Conservation (phyloP, 1,140 invertebrate species). For the Sycophaga agraensis region DNA sequence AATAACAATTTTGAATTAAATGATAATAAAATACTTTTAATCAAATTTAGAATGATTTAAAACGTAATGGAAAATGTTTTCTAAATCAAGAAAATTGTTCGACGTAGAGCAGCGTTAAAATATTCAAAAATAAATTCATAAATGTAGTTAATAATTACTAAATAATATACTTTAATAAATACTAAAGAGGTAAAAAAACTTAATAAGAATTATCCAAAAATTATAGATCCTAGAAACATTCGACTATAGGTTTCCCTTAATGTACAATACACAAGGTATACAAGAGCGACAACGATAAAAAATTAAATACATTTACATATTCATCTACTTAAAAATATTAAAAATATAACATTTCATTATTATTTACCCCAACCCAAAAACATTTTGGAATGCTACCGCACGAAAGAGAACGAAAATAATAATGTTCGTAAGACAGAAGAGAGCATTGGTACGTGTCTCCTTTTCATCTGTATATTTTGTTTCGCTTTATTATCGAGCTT, state of each 20-base stretch:
- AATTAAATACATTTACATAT: conserved; percentile 16
- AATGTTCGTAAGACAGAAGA: conserved; percentile 5
- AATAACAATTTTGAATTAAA: too few species aligned
- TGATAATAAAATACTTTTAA: too few species aligned
- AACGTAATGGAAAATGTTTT: neutral
- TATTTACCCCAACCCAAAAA: conserved; percentile 14
- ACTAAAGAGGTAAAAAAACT: conserved; percentile 11
- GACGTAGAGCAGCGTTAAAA: neutral
- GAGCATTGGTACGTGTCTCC: conserved; percentile 1
- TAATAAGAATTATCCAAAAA: conserved; percentile 3
- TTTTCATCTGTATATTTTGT: neutral
- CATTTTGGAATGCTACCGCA: conserved; percentile 29
- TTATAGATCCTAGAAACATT: neutral
- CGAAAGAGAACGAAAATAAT: conserved; percentile 4
- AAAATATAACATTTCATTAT: conserved; percentile 16
- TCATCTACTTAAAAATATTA: conserved; percentile 19
- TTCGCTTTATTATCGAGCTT: neutral
- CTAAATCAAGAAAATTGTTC: conserved; percentile 5
- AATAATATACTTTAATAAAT: conserved; percentile 14
- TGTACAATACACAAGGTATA: conserved; percentile 14
- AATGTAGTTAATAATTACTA: neutral
- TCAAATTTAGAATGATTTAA: too few species aligned
- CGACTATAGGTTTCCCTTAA: conserved; percentile 8
- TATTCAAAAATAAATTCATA: neutral
- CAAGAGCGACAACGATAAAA: conserved; percentile 8